Conservation (phyloP, 2,888 invertebrate species). For the Thumatha senex region DNA sequence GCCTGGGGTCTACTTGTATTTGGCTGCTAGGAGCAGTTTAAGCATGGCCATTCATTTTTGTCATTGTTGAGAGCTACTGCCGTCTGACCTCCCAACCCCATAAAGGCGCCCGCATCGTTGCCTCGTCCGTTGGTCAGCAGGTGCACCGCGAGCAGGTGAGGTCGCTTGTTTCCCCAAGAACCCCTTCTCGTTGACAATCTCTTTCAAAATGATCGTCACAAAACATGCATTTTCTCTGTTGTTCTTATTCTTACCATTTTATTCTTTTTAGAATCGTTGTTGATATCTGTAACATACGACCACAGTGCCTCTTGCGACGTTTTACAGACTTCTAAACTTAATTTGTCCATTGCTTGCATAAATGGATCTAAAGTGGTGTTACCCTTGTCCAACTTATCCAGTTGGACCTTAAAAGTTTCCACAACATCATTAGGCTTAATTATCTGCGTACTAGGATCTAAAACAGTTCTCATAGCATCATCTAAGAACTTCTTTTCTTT, state of each 20-base stretch:
- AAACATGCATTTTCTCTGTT: conserved; percentile 4
- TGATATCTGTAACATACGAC: conserved; percentile 73
- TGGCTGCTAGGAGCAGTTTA: too few relatives aligned
- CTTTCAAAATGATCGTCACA: too few relatives aligned
- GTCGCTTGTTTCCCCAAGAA: too few relatives aligned
- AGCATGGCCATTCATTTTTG: too few relatives aligned
- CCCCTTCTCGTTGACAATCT: too few relatives aligned
- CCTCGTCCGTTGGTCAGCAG: too few relatives aligned
- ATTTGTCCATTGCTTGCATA: conserved; percentile 72
- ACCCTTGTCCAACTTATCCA: conserved; percentile 60
- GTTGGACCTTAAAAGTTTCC: conserved; percentile 57
- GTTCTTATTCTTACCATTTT: conserved; percentile 58
- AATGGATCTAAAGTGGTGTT: conserved; percentile 64
- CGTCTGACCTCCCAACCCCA: too few relatives aligned
- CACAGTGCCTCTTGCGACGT: conserved; percentile 72
- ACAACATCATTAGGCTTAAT: conserved; percentile 51
- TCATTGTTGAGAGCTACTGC: too few relatives aligned
- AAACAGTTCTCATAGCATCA: conserved; percentile 68
- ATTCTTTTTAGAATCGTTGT: conserved; percentile 67
- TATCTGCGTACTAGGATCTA: conserved; percentile 62
- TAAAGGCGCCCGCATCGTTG: too few relatives aligned
- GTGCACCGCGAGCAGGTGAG: too few relatives aligned
- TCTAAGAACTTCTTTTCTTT: conserved; percentile 70
- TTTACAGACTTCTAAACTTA: conserved; percentile 73
- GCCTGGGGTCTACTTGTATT: too few relatives aligned